Base-by-base conservation (phyloP, 2,797 vertebrate genomes). In the Salarias fasciatus region DNA sequence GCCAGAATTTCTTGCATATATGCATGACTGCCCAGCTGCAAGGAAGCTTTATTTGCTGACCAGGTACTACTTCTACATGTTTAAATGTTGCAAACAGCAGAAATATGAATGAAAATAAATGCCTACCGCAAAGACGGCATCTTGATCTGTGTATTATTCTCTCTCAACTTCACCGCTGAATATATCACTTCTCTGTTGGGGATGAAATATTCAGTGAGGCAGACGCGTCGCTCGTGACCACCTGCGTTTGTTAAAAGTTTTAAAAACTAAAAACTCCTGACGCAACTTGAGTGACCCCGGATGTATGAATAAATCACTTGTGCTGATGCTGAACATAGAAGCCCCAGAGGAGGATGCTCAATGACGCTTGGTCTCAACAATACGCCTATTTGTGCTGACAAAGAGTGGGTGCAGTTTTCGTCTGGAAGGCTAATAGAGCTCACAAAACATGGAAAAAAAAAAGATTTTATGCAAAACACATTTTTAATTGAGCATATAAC, bases 271-370 rank as follows among this genome's bases (percentile, higher is more conserved):
- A 77, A 69, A 72, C 41, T 63, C 49, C 38, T 11, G 47, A 68
- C 73, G 60, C 54, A 45, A 24, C 66, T 53, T 69, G 45, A 43
- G 53, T 69, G 73, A 76, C 66, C 75, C 57, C 28, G 9, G 33
- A 29, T 47, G 45, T 63, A 47, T 13, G 53, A 65, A 81, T 69
- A 72, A 76, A 85, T 82, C 62, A 47, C 62, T 60, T 50, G 30
- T 72, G 56, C 67, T 77, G 76, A 75, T 69, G 68, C 72, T 46
- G 54, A 82, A 75, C 44, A 72, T 7, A 46, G 50, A 60, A 49
- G 13, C 18, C 75, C 72, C 69, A 52, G 37, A 78, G 78, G 69
- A 69, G 29, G 24, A n/a, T 44, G 63, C 69, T 78, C 69, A 72
- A 59, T 75, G 74, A 61, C 8, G 45, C 74, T 77, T 68, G 57